Evolutionary conservation across 2,113 vertebrate species (phyloP).

Genomic region (Fulica atra): DNA sequence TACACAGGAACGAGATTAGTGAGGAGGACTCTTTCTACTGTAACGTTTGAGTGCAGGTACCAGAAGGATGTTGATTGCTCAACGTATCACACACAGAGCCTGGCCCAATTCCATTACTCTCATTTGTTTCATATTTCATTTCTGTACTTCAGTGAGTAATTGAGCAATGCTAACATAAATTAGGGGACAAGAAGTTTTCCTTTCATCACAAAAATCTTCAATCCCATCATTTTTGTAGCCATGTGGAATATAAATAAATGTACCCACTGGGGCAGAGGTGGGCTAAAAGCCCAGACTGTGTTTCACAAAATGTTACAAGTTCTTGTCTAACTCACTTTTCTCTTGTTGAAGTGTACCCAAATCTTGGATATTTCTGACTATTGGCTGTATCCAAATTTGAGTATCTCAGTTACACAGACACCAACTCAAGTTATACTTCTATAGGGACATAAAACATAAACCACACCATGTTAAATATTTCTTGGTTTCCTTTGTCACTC

Average conservation of each 20-base stretch:
- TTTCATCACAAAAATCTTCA: constrained; percentile 52
- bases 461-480: background rate
- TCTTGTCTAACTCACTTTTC: background rate
- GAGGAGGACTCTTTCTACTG: background rate
- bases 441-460: background rate
- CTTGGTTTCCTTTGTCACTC: background rate
- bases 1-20: constrained; percentile 4
- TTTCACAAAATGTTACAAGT: background rate
- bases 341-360: background rate
- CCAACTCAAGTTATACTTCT: background rate
- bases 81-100: constrained; percentile 18
- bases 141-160: constrained; percentile 26
- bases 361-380: background rate
- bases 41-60: constrained; percentile 34
- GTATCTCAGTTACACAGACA: background rate
- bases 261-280: background rate
- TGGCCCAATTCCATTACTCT: background rate
- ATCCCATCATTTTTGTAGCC: constrained; percentile 33
- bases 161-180: constrained; percentile 38
- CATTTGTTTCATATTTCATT: constrained; percentile 41
- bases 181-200: constrained; percentile 21
- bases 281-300: constrained; percentile 34
- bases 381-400: background rate
- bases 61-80: constrained; percentile 21
- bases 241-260: constrained; percentile 34